These are phyloP conservation scores for Pollenia labialis DNA, from an alignment of 2,888 invertebrate species.

Conservation along the genomic window DNA sequence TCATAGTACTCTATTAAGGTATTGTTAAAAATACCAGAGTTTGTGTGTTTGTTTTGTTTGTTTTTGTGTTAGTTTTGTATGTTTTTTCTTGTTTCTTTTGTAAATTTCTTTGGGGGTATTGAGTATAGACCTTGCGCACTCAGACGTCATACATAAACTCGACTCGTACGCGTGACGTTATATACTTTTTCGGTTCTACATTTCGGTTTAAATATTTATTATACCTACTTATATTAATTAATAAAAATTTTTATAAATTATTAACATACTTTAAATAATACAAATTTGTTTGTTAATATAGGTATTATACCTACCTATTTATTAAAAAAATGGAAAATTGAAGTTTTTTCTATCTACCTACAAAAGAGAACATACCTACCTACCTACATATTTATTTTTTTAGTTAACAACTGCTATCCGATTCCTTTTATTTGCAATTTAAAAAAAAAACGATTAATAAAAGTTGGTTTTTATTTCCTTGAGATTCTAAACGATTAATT, in stretches of 20 bases:
- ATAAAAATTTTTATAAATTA: constrained; percentile 5
- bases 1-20: no score
- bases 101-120: constrained; percentile 48
- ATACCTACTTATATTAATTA: not conserved
- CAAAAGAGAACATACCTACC: no score
- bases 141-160: constrained; percentile 68
- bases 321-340: not conserved
- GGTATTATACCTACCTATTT: no score
- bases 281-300: no score
- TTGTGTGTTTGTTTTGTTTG: not conserved
- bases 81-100: constrained; percentile 18
- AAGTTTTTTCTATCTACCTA: no score
- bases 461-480: no score
- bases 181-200: constrained; percentile 41
- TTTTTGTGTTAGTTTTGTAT: constrained; percentile 4
- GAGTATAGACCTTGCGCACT: constrained; percentile 69
- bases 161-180: constrained; percentile 68
- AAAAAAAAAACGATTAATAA: no score
- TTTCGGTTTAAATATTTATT: no score
- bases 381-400: no score
- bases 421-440: no score
- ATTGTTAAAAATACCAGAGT: not conserved
- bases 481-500: not conserved
- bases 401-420: no score
- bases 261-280: no score